Evolutionary conservation across 2,888 invertebrate species (phyloP), one percentile per base, ranked within the genome.

Genomic region (Chesias legatella): DNA sequence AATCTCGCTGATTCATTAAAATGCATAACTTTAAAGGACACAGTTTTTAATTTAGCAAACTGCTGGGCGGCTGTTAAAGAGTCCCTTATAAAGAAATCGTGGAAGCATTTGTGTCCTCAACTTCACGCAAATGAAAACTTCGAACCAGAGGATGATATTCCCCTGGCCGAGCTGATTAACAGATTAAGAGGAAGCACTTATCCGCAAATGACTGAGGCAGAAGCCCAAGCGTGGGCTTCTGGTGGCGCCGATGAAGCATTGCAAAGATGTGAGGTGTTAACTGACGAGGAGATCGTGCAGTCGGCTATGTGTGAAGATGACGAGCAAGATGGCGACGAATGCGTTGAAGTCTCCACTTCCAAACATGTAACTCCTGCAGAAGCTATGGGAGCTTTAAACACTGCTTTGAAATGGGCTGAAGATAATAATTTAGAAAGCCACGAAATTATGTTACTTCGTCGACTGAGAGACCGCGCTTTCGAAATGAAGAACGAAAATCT

Each of bases 251-350:
- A 53, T 44, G 44, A 41, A 34, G 43, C 49, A 33, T 51, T 53
- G 49, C 44, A 53, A 39, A 52, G 39, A 52, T 49, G 46, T 41
- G 47, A 51, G 36, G 36, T 50, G 33, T 50, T 43, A 43, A 43
- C 39, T 41, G 44, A 48, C 36, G 40, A 43, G 33, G 26, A 38
- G 26, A 29, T 29, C 29, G 20, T 29, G 29, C 29, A 29, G 9
- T 17, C 20, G 20, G 20, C 29, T 20, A 20, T 29, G 20, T 8
- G 29, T 29, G 29, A 29, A 29, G 20, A 29, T 29, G 29, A 20
- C 20, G 29, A 29, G 20, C 17, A 20, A 29, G n/a, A n/a, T n/a
- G n/a, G n/a, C n/a, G n/a, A n/a, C n/a, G n/a, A n/a, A n/a, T n/a
- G 20, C 29, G 20, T 29, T 20, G 29, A 29, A 29, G 29, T 29